These are phyloP conservation scores for Machaerirhynchus nigripectus DNA, from an alignment of 2,113 vertebrate species.

Conservation along the genomic window DNA sequence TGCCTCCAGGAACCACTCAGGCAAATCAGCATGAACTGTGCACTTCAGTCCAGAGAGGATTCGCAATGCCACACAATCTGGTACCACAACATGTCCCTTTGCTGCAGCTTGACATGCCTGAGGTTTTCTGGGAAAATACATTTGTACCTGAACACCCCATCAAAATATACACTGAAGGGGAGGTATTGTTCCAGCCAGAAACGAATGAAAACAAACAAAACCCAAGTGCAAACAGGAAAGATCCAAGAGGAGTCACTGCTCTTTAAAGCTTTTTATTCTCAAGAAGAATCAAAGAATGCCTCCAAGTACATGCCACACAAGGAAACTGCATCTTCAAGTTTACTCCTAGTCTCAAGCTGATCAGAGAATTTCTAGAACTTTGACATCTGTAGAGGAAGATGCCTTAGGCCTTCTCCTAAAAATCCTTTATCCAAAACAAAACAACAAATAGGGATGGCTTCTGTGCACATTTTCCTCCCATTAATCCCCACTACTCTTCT, in stretches of 20 bases:
- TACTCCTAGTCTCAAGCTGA: background rate
- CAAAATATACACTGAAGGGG: background rate
- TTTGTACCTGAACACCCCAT: background rate
- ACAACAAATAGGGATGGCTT: background rate
- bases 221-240: background rate
- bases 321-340: background rate
- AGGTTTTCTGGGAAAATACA: background rate
- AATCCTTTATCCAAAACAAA: background rate
- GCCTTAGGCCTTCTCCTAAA: background rate
- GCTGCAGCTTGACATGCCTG: background rate
- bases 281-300: background rate
- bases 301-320: background rate
- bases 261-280: background rate
- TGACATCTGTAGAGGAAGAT: background rate
- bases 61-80: background rate
- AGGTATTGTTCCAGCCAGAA: background rate
- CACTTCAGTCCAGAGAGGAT: background rate
- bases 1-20: background rate
- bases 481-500: background rate
- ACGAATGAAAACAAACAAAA: background rate
- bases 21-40: background rate
- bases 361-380: background rate
- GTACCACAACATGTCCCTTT: background rate
- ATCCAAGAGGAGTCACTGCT: background rate
- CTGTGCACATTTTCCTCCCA: background rate